Base-by-base conservation (phyloP, 2,113 vertebrate genomes). In the Gallinago media region DNA sequence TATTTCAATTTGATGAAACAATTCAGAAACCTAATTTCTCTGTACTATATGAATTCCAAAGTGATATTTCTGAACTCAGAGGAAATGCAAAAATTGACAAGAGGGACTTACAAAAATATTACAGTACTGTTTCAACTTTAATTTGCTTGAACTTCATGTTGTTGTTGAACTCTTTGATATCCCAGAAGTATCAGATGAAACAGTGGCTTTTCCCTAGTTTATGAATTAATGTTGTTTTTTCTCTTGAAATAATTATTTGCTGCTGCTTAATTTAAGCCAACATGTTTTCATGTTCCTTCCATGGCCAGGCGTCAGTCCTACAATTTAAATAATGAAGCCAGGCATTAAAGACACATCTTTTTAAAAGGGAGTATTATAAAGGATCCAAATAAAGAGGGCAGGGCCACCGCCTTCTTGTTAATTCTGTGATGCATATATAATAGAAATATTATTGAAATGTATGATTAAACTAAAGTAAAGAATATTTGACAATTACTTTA, bases 261-360 rank as follows among this genome's bases (percentile, higher is more conserved):
- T 74, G 15, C 74, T 80, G 67, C 47, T 85, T 92, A 90, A 85
- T 95, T 94, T 58, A 92, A 83, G 46, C 29, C 71, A 80, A 1
- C 13, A 4, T 92, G 55, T 92, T 95, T 95, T 95, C 78, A 76
- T 92, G 93, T 95, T 94, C 65, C 12, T 70, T 96, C 47, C 20
- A 63, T 84, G 83, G 85, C 88, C 75, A 71, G 67, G 40, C 86
- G 71, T 96, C 93, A 94, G 49, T 87, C 78, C 68, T 54, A 62
- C 0, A 2, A 92, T 96, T 96, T 95, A 93, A 96, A 93, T 95
- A 96, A 95, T 88, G 72, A 96, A 80, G 62, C 38, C 40, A 58
- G 40, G 68, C 89, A 74, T 85, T 92, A 85, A 93, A 93, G 78
- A 68, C 42, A 26, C 71, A 47, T 71, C 15, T 71, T 94, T 90